Base-by-base conservation (phyloP, 2,797 vertebrate species). In the Galaxias olidus region DNA sequence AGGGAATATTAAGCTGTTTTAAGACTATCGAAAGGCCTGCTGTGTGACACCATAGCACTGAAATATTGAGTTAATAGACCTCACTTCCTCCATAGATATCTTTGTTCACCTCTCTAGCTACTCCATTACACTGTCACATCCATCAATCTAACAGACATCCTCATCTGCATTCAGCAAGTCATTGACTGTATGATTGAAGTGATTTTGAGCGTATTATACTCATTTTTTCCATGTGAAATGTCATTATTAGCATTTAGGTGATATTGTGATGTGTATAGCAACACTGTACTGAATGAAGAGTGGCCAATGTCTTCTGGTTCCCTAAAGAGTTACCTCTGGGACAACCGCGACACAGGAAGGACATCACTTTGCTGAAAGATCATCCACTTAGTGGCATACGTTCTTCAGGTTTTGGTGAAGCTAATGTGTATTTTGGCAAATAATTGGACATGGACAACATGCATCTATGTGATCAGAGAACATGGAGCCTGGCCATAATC, bases 281-380 rank as follows among this genome's bases (percentile, higher is more conserved):
- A 61, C 56, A 13, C 14, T 51, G 14, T 42, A 12, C 60, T 47
- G 49, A 1, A 48, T 48, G 71, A 63, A 61, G 61, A 72, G 45
- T 69, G 41, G 50, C 54, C 12, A 60, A 13, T n/a, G 59, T 55
- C 12, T 4, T 12, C 42, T 8, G 58, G 64, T 30, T 63, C 52
- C 72, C 61, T 42, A 14, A 56, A 58, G 50, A 59, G 15, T 73
- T 55, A 61, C 61, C 63, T 51, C n/a, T 51, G 70, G 69, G 49
- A 65, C 60, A 51, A 43, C 18, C 66, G 54, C 53, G 45, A 76
- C 62, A 64, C 63, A 66, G 69, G 65, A 54, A 72, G 60, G 50
- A 63, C 45, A 61, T 3, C 63, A 15, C 73, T 30, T 78, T 65
- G 63, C 64, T 72, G 55, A 80, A 82, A 87, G 81, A 71, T 76